Evolutionary conservation across 2,113 vertebrate genomes (phyloP), one percentile per base, ranked within the genome.

Genomic region (Athene cunicularia): DNA sequence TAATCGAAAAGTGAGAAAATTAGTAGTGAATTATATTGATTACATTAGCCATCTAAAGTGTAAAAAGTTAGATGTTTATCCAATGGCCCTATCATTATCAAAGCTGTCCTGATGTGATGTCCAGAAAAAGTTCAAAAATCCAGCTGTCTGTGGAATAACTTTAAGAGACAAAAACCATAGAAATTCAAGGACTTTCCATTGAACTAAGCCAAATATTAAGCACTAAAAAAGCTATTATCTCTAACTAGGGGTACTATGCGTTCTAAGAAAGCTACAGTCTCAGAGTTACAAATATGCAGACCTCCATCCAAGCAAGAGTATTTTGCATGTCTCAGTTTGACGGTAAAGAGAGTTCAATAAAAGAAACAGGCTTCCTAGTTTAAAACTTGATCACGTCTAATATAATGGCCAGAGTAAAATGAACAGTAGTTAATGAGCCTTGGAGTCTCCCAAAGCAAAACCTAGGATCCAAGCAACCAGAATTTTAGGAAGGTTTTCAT

Each of bases 51-150:
- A 5, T 30, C 73, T 33, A 73, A 90, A 80, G 7, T 30, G 22
- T 37, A 37, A 9, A 73, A 62, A 52, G 33, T 5, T 67, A 71
- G 6, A 14, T 66, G 24, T 63, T 73, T 70, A 88, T 70, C 23
- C 74, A 58, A 14, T 47, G 74, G 45, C 58, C 14, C 32, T 90
- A 35, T 50, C 67, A 28, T 62, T 9, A 0, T 66, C 75, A 83
- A 76, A 86, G 58, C 32, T 77, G 66, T 70, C 67, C 67, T 92
- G 59, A 80, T 94, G 37, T 50, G 82, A 80, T 94, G 79, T 64
- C 81, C 95, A 93, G 81, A 93, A 55, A 80, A 94, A 93, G 74
- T 49, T 12, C 49, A 49, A 64, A 49, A 93, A 88, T 91, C 77
- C 76, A 90, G 22, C 30, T 76, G 58, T 41, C 63, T 90, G 55